phyloP scores from a whole-genome alignment of 2,888 invertebrate genomes.

The Portevinia maculata region DNA sequence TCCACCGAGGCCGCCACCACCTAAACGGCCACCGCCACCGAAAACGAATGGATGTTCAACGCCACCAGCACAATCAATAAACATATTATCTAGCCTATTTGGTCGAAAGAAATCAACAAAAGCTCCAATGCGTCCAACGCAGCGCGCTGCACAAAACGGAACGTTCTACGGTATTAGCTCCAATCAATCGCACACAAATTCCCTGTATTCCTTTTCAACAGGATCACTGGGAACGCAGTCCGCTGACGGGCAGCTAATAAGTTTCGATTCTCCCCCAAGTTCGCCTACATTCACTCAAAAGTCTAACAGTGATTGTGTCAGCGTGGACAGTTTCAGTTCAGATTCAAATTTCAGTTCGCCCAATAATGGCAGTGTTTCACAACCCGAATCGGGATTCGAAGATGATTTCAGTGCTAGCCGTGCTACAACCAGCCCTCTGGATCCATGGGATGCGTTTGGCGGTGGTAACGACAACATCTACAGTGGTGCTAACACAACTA shows the following conservation, averaged over 20 bases:
- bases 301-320: conserved; percentile 89
- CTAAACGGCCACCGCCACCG: conserved; percentile 78
- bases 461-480: conserved; percentile 39
- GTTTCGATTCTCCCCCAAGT: conserved; percentile 88
- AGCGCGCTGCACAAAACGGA: conserved; percentile 40
- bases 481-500: conserved; percentile 78
- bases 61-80: conserved; percentile 78
- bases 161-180: conserved; percentile 28
- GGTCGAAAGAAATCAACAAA: conserved; percentile 79
- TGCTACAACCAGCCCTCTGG: conserved; percentile 80
- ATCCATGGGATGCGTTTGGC: conserved; percentile 82
- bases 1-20: conserved; percentile 82
- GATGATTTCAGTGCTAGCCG: conserved; percentile 88
- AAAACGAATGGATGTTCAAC: conserved; percentile 75
- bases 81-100: conserved; percentile 81
- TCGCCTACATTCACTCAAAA: conserved; percentile 90
- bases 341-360: conserved; percentile 86
- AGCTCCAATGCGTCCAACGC: conserved; percentile 55
- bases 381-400: conserved; percentile 91
- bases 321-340: conserved; percentile 90
- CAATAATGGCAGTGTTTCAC: conserved; percentile 86
- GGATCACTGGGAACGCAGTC: conserved; percentile 23
- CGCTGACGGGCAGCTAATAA: conserved; percentile 84
- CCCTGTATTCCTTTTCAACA: conserved; percentile 51
- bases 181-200: conserved; percentile 63